Evolutionary conservation across 92 coral and sea anemone genomes (phyloP).

Genomic region (Parazoanthus darwini): DNA sequence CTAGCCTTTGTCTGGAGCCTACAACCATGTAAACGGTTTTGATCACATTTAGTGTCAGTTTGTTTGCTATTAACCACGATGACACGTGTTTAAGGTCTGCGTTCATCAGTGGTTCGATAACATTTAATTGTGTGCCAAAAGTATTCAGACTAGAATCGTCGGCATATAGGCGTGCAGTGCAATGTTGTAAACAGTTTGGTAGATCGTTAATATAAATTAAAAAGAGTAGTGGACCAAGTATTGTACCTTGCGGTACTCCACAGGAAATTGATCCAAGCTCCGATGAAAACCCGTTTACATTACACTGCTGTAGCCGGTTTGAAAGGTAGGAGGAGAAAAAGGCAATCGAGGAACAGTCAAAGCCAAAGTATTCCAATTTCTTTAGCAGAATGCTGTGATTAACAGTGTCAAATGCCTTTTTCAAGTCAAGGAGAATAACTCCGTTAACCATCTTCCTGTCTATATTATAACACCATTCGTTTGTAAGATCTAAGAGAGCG

Average conservation of each 20-base stretch:
- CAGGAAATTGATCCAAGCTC: constrained; percentile 36
- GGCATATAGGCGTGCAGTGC: constrained; percentile 40
- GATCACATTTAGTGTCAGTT: constrained; percentile 47
- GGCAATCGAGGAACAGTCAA: neutral
- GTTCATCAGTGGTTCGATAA: neutral
- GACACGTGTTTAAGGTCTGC: constrained; percentile 33
- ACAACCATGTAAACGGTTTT: neutral
- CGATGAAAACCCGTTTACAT: constrained; percentile 21
- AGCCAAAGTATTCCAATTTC: no score
- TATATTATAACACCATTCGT: constrained; percentile 37
- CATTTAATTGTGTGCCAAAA: constrained; percentile 32
- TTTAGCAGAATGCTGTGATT: constrained; percentile 10
- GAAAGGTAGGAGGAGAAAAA: constrained; percentile 22
- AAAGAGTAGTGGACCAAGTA: constrained; percentile 50
- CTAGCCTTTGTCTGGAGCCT: constrained; percentile 48
- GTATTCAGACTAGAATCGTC: constrained; percentile 47
- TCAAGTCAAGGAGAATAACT: constrained; percentile 2
- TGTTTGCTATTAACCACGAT: constrained; percentile 52
- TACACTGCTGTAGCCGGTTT: constrained; percentile 41
- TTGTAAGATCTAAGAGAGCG: constrained; percentile 38
- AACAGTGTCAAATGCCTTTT: constrained; percentile 34
- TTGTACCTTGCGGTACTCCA: constrained; percentile 46
- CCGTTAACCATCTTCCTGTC: constrained; percentile 27
- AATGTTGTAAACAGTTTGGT: constrained; percentile 18
- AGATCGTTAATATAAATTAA: constrained; percentile 27